Evolutionary conservation across 1,140 invertebrate genomes (phyloP).

Genomic region (Aethina tumida): DNA sequence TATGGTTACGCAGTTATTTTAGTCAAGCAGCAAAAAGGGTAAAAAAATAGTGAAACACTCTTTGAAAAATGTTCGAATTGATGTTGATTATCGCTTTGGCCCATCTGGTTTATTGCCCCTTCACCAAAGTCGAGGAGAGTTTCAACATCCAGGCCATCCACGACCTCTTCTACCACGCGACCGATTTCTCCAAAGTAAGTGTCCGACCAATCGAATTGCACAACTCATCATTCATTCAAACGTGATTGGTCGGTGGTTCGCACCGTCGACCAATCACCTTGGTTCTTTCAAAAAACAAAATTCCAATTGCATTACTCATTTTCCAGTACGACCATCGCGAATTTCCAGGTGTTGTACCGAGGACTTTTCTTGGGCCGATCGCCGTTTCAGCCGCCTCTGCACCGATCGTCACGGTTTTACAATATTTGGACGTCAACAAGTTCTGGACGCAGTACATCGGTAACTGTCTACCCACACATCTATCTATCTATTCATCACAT

Average conservation of each 20-base stretch:
- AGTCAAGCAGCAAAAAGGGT: no score
- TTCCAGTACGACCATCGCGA: constrained; percentile 95
- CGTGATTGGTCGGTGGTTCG: no score
- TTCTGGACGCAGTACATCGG: constrained; percentile 86
- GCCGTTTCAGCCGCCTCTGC: constrained; percentile 67
- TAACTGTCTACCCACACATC: constrained; percentile 43
- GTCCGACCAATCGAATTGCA: no score
- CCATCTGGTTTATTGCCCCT: constrained; percentile 84
- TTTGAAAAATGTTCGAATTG: constrained; percentile 35
- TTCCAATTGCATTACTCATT: constrained; percentile 7
- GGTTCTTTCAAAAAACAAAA: background rate
- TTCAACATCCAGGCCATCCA: constrained; percentile 98
- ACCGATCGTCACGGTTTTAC: constrained; percentile 61
- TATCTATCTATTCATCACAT: constrained; percentile 5
- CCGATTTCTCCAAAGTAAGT: constrained; percentile 73
- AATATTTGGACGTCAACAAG: constrained; percentile 67
- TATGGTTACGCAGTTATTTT: no score
- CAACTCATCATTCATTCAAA: no score
- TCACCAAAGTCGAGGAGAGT: constrained; percentile 99
- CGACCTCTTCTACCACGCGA: constrained; percentile 84
- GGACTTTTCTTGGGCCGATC: constrained; percentile 92
- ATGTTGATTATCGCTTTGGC: constrained; percentile 48
- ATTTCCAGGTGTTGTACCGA: constrained; percentile 96
- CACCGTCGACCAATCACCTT: no score
- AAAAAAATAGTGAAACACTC: constrained; percentile 3